Evolutionary conservation across 2,113 vertebrate genomes (phyloP), one percentile per base, ranked within the genome.

Genomic region (Saguinus imperator): DNA sequence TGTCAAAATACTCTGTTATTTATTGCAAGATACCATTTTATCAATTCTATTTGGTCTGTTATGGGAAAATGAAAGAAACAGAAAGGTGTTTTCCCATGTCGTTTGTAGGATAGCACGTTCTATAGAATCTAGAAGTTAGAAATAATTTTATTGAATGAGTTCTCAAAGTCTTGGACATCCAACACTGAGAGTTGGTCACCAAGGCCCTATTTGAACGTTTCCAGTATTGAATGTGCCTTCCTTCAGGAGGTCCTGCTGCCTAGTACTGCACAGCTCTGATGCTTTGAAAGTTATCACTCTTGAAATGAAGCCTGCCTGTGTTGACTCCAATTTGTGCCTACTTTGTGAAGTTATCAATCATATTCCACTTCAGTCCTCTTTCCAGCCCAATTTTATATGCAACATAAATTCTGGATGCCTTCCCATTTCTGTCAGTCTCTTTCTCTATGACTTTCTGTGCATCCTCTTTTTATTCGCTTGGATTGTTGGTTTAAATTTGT

Each of bases 51-150:
- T 83, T 75, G 13, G 40, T 58, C n/a, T 58, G 10, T 80, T 76
- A 73, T 17, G 20, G 57, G 40, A 87, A 87, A 93, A 76, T 40
- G 37, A 96, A 58, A 57, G 18, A 87, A 70, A 94, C 6, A 70
- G 21, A 57, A 8, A 89, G 45, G 1, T 72, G 45, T 85, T 82
- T 92, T 11, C 48, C 14, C 13, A 23, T 76, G 8, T 20, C 61
- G 21, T 48, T 81, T 89, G 27, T 23, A 75, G 40, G n/a, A 76
- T 64, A 85, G 57, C 20, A n/a, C 52, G 82, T 70, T 88, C 87
- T 80, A 80, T 57, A 75, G 57, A 64, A 83, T 57, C 43, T 58
- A 66, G 73, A 76, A 66, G 14, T 45, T 79, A 45, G 11, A 86
- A 48, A 8, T 76, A 48, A 40, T 40, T 43, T 92, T 57, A 66